These are phyloP conservation scores for Kobus ellipsiprymnus DNA, from an alignment of 2,113 vertebrate genomes.

Conservation along the genomic window DNA sequence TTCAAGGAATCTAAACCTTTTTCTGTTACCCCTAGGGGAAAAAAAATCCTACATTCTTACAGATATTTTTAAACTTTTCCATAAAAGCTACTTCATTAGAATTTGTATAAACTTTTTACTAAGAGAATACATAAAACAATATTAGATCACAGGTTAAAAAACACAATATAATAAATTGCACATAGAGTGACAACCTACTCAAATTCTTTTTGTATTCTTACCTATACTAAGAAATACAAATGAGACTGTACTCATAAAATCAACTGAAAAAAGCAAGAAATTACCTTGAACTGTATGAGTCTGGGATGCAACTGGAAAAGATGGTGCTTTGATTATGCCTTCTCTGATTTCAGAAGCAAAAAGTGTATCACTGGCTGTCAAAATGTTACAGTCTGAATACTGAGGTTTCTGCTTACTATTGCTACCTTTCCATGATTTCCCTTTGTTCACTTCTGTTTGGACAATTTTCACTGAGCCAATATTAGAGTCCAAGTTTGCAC, in stretches of 20 bases:
- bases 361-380: constrained; percentile 68
- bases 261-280: constrained; percentile 55
- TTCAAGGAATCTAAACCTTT: constrained; percentile 81
- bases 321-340: constrained; percentile 80
- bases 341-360: constrained; percentile 74
- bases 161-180: not conserved
- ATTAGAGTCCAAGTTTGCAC: constrained; percentile 29
- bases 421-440: constrained; percentile 69
- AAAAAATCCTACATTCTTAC: constrained; percentile 56
- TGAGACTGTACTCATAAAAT: constrained; percentile 51
- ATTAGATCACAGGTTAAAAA: not conserved
- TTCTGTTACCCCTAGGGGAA: constrained; percentile 79
- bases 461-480: constrained; percentile 61
- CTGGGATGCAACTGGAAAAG: constrained; percentile 80
- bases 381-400: constrained; percentile 73
- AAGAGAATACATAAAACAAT: not conserved
- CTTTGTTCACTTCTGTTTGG: constrained; percentile 74
- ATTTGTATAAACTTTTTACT: not conserved
- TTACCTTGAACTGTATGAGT: constrained; percentile 86
- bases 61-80: constrained; percentile 37
- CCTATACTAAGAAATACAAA: constrained; percentile 1
- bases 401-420: constrained; percentile 68
- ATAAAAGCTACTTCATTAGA: constrained; percentile 11
- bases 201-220: constrained; percentile 30
- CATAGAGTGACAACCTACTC: not conserved